phyloP scores from a whole-genome alignment of 1,140 invertebrate species.

The Nebria ingens region DNA sequence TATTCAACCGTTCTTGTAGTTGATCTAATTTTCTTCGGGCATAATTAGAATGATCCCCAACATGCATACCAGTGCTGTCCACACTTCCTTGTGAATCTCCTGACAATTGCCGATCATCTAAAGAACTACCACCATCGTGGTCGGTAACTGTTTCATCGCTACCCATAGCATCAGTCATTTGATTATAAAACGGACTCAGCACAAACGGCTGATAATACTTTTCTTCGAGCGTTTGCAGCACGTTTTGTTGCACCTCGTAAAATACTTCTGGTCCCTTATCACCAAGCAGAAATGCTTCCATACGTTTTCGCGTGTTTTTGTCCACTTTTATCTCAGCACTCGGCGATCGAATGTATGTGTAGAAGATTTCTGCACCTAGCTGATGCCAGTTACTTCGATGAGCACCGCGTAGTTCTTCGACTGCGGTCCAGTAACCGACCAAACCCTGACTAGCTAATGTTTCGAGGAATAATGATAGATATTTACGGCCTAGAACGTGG shows the following conservation, averaged over 20 bases:
- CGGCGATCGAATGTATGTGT: conserved; percentile 71
- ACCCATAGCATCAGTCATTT: conserved; percentile 58
- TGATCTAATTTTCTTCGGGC: conserved; percentile 70
- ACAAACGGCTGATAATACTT: conserved; percentile 84
- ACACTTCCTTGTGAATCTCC: conserved; percentile 39
- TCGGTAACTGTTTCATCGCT: conserved; percentile 47
- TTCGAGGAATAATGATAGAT: conserved; percentile 71
- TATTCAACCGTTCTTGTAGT: conserved; percentile 65
- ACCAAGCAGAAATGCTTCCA: conserved; percentile 78
- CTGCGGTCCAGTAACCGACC: conserved; percentile 77
- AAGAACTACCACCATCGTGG: conserved; percentile 27
- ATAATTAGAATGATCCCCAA: conserved; percentile 73
- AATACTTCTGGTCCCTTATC: conserved; percentile 83
- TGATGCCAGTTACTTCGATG: conserved; percentile 70
- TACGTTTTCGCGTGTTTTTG: conserved; percentile 63
- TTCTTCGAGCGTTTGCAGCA: conserved; percentile 68
- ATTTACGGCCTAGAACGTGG: conserved; percentile 57
- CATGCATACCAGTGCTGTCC: conserved; percentile 43
- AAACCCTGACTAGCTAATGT: conserved; percentile 68
- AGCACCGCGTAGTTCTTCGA: conserved; percentile 69
- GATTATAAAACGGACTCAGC: conserved; percentile 73
- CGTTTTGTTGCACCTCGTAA: conserved; percentile 72
- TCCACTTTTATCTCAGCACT: conserved; percentile 69
- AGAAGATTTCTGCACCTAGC: conserved; percentile 81
- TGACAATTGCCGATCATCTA: conserved; percentile 42